Base-by-base conservation (phyloP, 2,888 invertebrate genomes). In the Linnaemya tessellans region DNA sequence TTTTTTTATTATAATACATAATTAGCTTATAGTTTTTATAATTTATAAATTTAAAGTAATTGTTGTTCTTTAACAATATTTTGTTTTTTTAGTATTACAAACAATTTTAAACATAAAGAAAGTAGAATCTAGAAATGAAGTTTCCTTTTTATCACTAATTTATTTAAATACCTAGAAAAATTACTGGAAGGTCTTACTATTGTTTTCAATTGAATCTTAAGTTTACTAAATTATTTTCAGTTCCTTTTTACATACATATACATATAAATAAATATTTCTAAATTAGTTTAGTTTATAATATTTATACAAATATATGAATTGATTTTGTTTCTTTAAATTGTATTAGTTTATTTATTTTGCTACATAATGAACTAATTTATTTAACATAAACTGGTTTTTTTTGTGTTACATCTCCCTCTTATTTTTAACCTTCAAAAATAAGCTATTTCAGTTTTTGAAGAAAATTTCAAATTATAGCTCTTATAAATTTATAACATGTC, bases 111-210 rank as follows among this genome's bases (percentile, higher is more conserved):
- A 68, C 13, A 51, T 13, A 54, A 18, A 30, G 35, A 49, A 62
- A 60, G 51, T 75, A 75, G 64, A 22, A 75, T 64, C 43, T 75
- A 65, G 54, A 25, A 51, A 54, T 30, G 75, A 75, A 75, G 65
- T 75, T 75, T 65, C 64, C 75, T 75, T 75, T 75, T 64, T 56
- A 65, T 43, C 30, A 30, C 43, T 62, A 74, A 75, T 54, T 51
- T n/a, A 74, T 51, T 74, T 51, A 62, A 35, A 73, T 18, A n/a
- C n/a, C n/a, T 30, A 70, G 10, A 22, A 38, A 54, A 70, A n/a
- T 22, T 8, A 49, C 13, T n/a, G 54, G 41, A 54, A 41, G 7
- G 30, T 43, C 22, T 18, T 49, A 25, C 5, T 25, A 13, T 62
- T n/a, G 15, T 30, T 38, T 62, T n/a, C 11, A 38, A 60, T 38